Evolutionary conservation across 2,113 vertebrate genomes (phyloP).

Genomic region (Cynopterus brachyotis): DNA sequence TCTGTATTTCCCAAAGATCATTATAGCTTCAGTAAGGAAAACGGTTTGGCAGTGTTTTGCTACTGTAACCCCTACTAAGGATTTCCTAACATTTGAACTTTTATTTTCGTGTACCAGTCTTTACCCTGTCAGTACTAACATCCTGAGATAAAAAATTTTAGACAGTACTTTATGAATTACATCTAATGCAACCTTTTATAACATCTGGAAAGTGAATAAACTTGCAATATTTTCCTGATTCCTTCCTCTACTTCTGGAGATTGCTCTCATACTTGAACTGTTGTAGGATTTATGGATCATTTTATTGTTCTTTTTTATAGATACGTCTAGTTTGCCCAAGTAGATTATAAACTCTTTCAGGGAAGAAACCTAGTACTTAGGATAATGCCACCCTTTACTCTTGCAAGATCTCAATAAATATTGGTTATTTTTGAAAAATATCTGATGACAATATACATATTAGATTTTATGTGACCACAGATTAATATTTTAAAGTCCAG

Average conservation of each 20-base stretch:
- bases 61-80: not conserved
- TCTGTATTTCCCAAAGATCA: not conserved
- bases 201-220: not conserved
- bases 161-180: not conserved
- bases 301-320: constrained; percentile 23
- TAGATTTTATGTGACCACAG: not conserved
- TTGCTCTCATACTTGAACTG: not conserved
- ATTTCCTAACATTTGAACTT: not conserved
- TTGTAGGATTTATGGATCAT: not conserved
- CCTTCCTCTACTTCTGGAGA: not conserved
- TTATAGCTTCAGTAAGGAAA: not conserved
- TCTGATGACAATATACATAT: not conserved
- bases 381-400: not conserved
- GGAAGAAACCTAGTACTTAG: not conserved
- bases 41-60: not conserved
- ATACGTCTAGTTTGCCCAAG: not conserved
- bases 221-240: not conserved
- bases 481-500: not conserved
- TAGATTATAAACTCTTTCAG: not conserved
- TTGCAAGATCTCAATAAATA: not conserved
- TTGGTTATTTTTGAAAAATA: constrained; percentile 3
- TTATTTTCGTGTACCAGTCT: not conserved
- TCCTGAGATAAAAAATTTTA: not conserved
- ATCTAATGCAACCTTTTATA: not conserved
- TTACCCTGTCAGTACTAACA: not conserved